Evolutionary conservation across 1,140 invertebrate species (phyloP), one percentile per base, ranked within the genome.

Genomic region (Pseudomyrmex sp.): DNA sequence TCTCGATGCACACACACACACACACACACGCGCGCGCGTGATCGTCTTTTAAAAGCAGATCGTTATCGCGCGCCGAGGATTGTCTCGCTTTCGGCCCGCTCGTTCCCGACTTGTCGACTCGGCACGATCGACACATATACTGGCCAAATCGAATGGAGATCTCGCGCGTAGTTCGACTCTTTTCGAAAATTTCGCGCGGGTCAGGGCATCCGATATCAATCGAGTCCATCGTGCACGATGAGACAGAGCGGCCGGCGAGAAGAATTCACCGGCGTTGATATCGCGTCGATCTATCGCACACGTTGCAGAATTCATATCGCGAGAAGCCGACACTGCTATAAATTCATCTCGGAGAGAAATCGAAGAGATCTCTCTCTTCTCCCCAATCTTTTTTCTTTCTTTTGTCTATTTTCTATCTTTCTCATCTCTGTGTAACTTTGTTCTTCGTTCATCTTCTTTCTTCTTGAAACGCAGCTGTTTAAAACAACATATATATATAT

Each of bases 291-390:
- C 52, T 75, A 89, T 89, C 83, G 83, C 83, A 65, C 80, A 91
- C 90, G 74, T 61, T 90, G 90, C 90, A 90, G 84, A 89, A 91
- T 91, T 91, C 88, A 90, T 91, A 90, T 90, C 83, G 77, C 83
- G 63, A 35, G 35, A 79, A 86, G 65, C 85, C 56, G 50, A 56
- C 62, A 48, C 61, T 82, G 77, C 35, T 63, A 68, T 35, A 46
- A 52, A 72, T 79, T 75, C 62, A 82, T 89, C 56, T 69, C 35
- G 54, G 18, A 63, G 48, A 62, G 35, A 35, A 7, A 35, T 35
- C 35, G 35, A 35, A 35, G 35, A 35, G 35, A 35, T 35, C 35
- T 35, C 35, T 65, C 76, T 82, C 35, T 69, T 46, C 80, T 72
- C 5, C 5, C 35, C 61, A 63, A 77, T 23, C 54, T 18, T 0